Evolutionary conservation across 2,797 vertebrate species (phyloP), one percentile per base, ranked within the genome.

Genomic region (Leucoraja ocellata): DNA sequence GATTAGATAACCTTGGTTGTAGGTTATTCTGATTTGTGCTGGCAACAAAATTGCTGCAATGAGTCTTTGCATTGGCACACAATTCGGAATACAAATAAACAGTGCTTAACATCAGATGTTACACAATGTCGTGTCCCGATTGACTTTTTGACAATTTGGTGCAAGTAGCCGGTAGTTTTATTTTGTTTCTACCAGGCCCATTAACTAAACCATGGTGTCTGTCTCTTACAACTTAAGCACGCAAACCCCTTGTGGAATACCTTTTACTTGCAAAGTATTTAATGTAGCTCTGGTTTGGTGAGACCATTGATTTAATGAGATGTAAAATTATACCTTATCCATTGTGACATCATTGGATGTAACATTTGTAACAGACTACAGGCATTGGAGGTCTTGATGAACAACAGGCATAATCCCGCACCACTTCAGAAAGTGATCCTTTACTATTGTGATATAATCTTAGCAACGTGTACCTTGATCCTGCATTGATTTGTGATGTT

Each of bases 261-360:
- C 18, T 25, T 18, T 11, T 13, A 14, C 32, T 54, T 16, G 25
- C 46, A 4, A 73, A 54, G 23, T 71, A 28, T 13, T 58, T 54
- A 9, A n/a, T 90, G 63, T 90, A 36, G 36, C 23, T 28, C 6
- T 28, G 39, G 25, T 23, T 54, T 54, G 28, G 36, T 2, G 5
- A n/a, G 39, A 25, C 32, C n/a, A 3, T 25, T 73, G 6, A 73
- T 6, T 21, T 73, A 73, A 18, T 46, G 46, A 73, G 8, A 91
- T 73, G 9, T 71, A n/a, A 86, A 32, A 61, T 73, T 13, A 32
- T 91, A 71, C 13, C 63, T 90, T 36, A 16, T 54, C 39, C 28
- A 92, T 92, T 92, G 28, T 92, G 90, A 92, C 90, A 73, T 92
- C 90, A 92, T 23, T 92, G 9, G 71, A 92, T 54, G 9, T 74